These are phyloP conservation scores for Caprella mutica DNA, from an alignment of 2,888 invertebrate species.

Conservation along the genomic window DNA sequence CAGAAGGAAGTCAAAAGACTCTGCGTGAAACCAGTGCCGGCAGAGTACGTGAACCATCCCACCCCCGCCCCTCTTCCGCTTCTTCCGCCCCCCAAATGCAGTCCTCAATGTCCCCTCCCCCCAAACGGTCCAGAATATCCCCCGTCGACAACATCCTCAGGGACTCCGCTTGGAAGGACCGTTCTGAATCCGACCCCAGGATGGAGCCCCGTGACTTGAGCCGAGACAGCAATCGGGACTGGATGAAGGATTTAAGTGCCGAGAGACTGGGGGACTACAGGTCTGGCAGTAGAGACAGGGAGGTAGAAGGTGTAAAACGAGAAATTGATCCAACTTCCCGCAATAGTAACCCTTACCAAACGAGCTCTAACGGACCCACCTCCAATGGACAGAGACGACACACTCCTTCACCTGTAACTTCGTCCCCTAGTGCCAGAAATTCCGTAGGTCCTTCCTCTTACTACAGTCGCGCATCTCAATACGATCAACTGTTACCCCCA, in stretches of 20 bases:
- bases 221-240: no score
- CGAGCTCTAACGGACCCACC: slow-evolving; percentile 10
- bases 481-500: slow-evolving; percentile 24
- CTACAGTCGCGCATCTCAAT: slow-evolving; percentile 14
- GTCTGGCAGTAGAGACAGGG: no score
- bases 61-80: slow-evolving; percentile 19
- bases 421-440: slow-evolving; percentile 22
- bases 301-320: no score
- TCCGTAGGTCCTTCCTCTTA: slow-evolving; percentile 20
- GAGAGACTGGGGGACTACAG: not conserved
- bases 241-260: no score
- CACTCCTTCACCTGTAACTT: slow-evolving; percentile 24
- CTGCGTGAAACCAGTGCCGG: not conserved
- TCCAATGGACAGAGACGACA: slow-evolving; percentile 15
- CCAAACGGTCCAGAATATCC: slow-evolving; percentile 6
- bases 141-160: not conserved
- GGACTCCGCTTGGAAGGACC: not conserved
- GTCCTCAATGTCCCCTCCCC: slow-evolving; percentile 13
- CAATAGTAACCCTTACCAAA: no score
- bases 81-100: slow-evolving; percentile 21
- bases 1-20: not conserved
- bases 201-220: slow-evolving; percentile 7
- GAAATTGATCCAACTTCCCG: no score
- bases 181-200: not conserved
- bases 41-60: slow-evolving; percentile 16